These are phyloP conservation scores for Steinernema scapterisci DNA, from an alignment of 2,888 invertebrate genomes.

Conservation along the genomic window DNA sequence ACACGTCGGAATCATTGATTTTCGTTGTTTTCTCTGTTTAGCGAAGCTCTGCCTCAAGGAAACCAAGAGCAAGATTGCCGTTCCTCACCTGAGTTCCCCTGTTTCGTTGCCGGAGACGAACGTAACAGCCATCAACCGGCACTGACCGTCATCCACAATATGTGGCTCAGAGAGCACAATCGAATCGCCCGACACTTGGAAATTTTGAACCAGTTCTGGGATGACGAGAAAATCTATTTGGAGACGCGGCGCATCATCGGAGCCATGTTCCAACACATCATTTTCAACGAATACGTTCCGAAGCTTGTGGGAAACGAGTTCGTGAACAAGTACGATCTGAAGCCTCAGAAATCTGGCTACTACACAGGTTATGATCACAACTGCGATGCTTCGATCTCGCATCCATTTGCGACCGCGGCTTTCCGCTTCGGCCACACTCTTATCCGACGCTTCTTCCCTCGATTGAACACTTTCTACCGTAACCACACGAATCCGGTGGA, in stretches of 20 bases:
- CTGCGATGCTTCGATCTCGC: constrained; percentile 80
- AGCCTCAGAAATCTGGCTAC: constrained; percentile 74
- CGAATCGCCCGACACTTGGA: constrained; percentile 59
- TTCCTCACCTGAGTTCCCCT: constrained; percentile 54
- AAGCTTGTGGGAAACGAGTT: constrained; percentile 78
- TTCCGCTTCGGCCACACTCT: constrained; percentile 76
- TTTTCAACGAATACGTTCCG: constrained; percentile 75
- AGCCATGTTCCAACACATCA: constrained; percentile 73
- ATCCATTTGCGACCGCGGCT: constrained; percentile 81
- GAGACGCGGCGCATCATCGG: constrained; percentile 69
- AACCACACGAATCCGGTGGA: constrained; percentile 64
- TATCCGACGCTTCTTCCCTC: constrained; percentile 77
- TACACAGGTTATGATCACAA: constrained; percentile 73
- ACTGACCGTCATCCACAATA: constrained; percentile 66
- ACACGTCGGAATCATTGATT: too few species aligned
- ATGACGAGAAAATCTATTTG: constrained; percentile 68
- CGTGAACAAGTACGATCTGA: constrained; percentile 82
- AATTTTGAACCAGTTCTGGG: constrained; percentile 67
- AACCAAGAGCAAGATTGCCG: constrained; percentile 66
- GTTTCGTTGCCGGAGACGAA: constrained; percentile 64
- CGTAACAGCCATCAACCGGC: constrained; percentile 66
- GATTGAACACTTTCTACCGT: constrained; percentile 43
- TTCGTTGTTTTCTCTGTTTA: constrained; percentile 11
- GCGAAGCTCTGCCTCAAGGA: constrained; percentile 52
- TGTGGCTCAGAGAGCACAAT: constrained; percentile 67